phyloP scores from a whole-genome alignment of 2,888 invertebrate genomes.

The Pyrrhosoma nymphula region DNA sequence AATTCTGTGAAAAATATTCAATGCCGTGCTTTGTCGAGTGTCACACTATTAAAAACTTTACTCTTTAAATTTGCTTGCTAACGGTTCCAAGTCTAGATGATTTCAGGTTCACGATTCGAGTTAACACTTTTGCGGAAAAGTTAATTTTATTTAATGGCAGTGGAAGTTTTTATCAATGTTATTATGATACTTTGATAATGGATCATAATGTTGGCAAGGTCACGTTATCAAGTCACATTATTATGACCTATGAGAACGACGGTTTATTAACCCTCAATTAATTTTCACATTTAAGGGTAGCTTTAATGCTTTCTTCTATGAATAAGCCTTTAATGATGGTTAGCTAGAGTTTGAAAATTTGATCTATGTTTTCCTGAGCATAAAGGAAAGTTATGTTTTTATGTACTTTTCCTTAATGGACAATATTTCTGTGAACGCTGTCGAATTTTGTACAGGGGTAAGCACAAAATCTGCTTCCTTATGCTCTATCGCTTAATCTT shows the following conservation, averaged over 20 bases:
- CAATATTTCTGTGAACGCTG: background rate
- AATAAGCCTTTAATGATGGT: too few relatives aligned
- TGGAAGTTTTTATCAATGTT: conserved; percentile 21
- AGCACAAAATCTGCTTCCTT: background rate
- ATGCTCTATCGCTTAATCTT: background rate
- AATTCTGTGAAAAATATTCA: too few relatives aligned
- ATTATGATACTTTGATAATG: too few relatives aligned
- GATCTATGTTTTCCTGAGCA: background rate
- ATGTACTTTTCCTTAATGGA: background rate
- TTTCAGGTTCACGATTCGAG: too few relatives aligned
- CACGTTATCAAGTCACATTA: background rate
- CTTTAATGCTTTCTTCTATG: too few relatives aligned
- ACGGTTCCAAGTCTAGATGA: too few relatives aligned
- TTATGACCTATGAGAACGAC: background rate
- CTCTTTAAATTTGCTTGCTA: too few relatives aligned
- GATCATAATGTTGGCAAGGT: background rate
- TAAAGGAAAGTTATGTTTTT: background rate
- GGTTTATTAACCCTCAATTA: background rate
- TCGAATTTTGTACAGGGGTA: background rate
- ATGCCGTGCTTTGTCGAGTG: too few relatives aligned
- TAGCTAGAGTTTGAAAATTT: background rate
- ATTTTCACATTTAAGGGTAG: too few relatives aligned
- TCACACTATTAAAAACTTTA: too few relatives aligned
- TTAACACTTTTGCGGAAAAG: too few relatives aligned
- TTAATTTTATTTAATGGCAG: background rate